Evolutionary conservation across 2,797 vertebrate species (phyloP).

Genomic region (Anniella stebbinsi): DNA sequence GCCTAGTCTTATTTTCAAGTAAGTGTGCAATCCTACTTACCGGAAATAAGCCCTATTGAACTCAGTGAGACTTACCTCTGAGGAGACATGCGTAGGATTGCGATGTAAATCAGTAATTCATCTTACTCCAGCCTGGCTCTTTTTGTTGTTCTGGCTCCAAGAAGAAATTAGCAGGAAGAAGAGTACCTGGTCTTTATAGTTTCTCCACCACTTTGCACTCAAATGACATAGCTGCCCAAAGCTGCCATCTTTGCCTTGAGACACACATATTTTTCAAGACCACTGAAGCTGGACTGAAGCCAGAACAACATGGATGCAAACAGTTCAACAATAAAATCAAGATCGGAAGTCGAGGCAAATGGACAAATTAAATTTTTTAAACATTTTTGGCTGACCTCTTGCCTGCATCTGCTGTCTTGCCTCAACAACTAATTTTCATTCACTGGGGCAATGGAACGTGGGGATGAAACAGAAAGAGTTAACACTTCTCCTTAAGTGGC

Average conservation of each 20-base stretch:
- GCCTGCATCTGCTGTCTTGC: conserved; percentile 3
- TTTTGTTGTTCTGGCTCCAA: no score
- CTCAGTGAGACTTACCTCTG: background rate
- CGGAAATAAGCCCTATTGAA: background rate
- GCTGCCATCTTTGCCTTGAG: background rate
- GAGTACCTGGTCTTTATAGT: background rate
- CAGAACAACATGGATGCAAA: background rate
- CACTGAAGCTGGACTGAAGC: background rate
- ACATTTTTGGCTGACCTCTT: conserved; percentile 14
- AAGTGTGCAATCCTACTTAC: background rate
- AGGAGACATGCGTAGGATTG: background rate
- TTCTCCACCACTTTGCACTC: background rate
- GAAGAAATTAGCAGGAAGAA: background rate
- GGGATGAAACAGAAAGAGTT: background rate
- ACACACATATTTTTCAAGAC: background rate
- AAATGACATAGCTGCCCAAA: background rate
- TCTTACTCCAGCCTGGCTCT: background rate
- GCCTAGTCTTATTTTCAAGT: no score
- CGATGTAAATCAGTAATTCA: background rate
- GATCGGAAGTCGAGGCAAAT: background rate
- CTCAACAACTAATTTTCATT: conserved; percentile 15
- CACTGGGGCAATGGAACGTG: background rate
- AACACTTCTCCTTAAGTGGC: background rate
- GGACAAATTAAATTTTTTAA: background rate
- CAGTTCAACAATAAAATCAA: background rate